Conservation (phyloP, 2,113 vertebrate species). For the Castor canadensis region DNA sequence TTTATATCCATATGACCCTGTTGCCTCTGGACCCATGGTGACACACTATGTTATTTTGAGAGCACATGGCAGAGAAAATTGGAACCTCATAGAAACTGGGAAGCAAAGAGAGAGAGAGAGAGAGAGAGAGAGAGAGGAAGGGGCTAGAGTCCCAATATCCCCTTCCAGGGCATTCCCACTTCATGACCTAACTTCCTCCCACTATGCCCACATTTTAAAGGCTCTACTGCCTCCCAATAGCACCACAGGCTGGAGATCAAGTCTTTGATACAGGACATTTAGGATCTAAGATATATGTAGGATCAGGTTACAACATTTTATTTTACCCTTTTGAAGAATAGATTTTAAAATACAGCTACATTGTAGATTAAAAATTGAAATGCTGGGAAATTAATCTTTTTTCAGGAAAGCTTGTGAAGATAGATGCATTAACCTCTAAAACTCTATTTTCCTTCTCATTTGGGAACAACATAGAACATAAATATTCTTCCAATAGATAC, state of each 20-base stretch:
- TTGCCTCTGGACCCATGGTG: not conserved
- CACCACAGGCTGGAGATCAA: not conserved
- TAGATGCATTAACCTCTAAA: not conserved
- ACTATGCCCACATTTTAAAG: not conserved
- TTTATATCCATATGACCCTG: not conserved
- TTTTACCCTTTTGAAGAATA: not conserved
- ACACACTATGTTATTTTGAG: too few species aligned
- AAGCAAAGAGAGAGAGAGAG: too few species aligned
- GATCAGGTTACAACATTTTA: not conserved
- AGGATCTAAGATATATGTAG: not conserved
- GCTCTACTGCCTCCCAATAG: too few species aligned
- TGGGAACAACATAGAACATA: constrained; percentile 8
- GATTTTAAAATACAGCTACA: not conserved
- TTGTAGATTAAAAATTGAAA: not conserved
- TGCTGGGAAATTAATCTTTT: not conserved
- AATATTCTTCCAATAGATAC: constrained; percentile 60
- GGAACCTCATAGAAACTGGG: too few species aligned
- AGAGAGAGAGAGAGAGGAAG: too few species aligned
- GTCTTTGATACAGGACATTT: not conserved
- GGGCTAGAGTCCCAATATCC: rapidly evolving
- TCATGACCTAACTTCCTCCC: not conserved
- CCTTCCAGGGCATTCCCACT: too few species aligned
- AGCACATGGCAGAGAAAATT: not conserved
- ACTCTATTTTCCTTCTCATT: constrained; percentile 41
- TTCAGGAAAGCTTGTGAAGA: not conserved